Base-by-base conservation (phyloP, 1,140 invertebrate species). In the Drosophila virilis region DNA sequence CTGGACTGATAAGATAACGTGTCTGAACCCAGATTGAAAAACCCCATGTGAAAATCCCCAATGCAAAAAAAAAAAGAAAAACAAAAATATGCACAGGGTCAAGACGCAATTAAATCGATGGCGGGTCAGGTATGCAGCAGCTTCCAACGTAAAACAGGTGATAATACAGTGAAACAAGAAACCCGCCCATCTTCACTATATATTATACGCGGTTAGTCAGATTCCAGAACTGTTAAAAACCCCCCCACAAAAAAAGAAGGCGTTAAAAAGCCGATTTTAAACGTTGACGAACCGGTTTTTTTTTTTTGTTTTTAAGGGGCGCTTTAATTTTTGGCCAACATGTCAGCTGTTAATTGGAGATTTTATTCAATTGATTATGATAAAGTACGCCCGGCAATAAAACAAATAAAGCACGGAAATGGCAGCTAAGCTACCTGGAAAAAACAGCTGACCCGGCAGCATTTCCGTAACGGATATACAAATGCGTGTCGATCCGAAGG, bases 321-420 rank as follows among this genome's bases (percentile, higher is more conserved):
- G 6, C 38, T 33, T 38, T 74, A 22, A 67, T n/a, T 52, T 70
- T 62, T 59, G 52, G 38, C 51, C 32, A 58, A 57, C 32, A 22
- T 55, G 51, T 8, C 60, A 51, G 57, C 42, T 69, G 71, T 69
- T 69, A 69, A 69, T 74, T 62, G 45, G 37, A 42, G 43, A 50
- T 43, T 68, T 74, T 48, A 69, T 57, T 52, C 15, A 62, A 50
- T 69, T 46, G 33, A 69, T 70, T 69, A 43, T 69, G 51, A 61
- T 58, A 51, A 74, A 61, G 8, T 15, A 33, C 45, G 48, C 22
- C 15, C 2, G 50, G 17, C 22, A 28, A 28, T 28, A 28, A 6
- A 33, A 15, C n/a, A 73, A 48, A 69, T 66, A 57, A 65, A 68
- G 51, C 43, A 43, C 83, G 83, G 83, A 86, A 86, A 66, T 76